phyloP scores from a whole-genome alignment of 2,888 invertebrate species.

The Scaptomyza tumidula region DNA sequence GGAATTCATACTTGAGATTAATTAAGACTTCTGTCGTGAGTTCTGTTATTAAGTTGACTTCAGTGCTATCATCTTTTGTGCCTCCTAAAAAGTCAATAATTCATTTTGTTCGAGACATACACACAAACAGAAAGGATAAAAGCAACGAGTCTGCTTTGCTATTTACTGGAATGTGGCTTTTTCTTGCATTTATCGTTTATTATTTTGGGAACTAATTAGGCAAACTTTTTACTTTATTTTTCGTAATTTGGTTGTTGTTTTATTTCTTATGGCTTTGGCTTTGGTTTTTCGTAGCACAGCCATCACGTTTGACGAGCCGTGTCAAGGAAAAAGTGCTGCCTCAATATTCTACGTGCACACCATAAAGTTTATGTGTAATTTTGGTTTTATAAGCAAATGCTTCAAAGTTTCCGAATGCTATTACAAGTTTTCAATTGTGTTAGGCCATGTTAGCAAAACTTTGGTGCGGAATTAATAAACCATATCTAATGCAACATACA shows the following conservation, averaged over 20 bases:
- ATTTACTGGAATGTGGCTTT: conserved; percentile 36
- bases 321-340: conserved; percentile 52
- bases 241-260: conserved; percentile 11
- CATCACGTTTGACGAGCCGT: conserved; percentile 72
- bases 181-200: conserved; percentile 50
- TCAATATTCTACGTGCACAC: conserved; percentile 75
- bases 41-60: conserved; percentile 11
- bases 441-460: conserved; percentile 46
- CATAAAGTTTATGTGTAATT: conserved; percentile 75
- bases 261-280: conserved; percentile 30
- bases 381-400: conserved; percentile 65
- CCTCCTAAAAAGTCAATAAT: conserved; percentile 58
- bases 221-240: conserved; percentile 66
- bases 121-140: conserved; percentile 22
- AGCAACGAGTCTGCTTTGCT: conserved; percentile 21
- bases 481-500: conserved; percentile 66
- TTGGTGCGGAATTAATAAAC: conserved; percentile 66
- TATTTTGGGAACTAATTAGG: conserved; percentile 72
- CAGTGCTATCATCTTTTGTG: conserved; percentile 13
- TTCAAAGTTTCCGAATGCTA: conserved; percentile 67
- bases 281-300: conserved; percentile 16
- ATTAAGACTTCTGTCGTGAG: conserved; percentile 9
- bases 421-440: conserved; percentile 77
- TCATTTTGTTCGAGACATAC: conserved; percentile 52
- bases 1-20: conserved; percentile 10